phyloP scores from a whole-genome alignment of 2,113 vertebrate genomes.

The Oreocharis arfaki region DNA sequence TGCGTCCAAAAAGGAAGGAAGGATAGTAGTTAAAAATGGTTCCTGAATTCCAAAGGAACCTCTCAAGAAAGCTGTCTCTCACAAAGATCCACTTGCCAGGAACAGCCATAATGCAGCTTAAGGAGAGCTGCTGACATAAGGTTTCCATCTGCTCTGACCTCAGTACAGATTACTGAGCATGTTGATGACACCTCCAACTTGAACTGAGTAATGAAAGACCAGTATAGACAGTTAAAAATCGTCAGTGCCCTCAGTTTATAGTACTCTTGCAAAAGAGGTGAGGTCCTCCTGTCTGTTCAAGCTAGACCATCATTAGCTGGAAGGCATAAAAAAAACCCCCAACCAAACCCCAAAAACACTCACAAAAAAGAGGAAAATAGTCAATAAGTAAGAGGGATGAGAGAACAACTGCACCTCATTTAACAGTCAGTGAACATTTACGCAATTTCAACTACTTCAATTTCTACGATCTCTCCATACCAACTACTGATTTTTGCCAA shows the following conservation, averaged over 20 bases:
- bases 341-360: not conserved
- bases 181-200: not conserved
- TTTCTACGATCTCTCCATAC: not conserved
- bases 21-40: not conserved
- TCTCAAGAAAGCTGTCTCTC: not conserved
- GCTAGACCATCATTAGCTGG: not conserved
- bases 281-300: not conserved
- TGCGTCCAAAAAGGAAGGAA: not conserved
- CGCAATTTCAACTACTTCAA: not conserved
- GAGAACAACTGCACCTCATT: not conserved
- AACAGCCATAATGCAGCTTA: conserved; percentile 4
- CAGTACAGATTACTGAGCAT: not conserved
- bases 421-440: not conserved
- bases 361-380: not conserved
- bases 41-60: not conserved
- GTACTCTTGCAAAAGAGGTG: not conserved
- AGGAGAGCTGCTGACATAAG: conserved; percentile 23
- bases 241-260: not conserved
- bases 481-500: not conserved
- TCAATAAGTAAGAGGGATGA: not conserved
- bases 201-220: not conserved
- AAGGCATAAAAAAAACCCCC: not conserved
- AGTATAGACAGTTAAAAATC: not conserved
- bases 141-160: conserved; percentile 24
- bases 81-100: not conserved